A percentile compares a stretch with the other conserved stretches of the same genome.
Evolutionary conservation across 1,140 invertebrate genomes (phyloP).

Genomic region (Neodiprion lecontei): DNA sequence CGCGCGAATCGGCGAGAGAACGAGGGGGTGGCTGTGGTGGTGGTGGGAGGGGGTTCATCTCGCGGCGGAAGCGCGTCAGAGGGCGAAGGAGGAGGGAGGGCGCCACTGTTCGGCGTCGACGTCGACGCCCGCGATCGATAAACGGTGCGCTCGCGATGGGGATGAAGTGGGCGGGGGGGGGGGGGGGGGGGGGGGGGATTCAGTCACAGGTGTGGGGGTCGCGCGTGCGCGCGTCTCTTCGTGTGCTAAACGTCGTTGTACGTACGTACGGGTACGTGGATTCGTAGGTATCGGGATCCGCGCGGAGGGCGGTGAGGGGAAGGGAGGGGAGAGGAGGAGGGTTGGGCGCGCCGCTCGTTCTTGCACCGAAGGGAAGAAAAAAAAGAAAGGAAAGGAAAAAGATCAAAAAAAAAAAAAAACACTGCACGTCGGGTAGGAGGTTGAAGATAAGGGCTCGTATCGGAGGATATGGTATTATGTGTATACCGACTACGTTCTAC

Average conservation of each 20-base stretch:
- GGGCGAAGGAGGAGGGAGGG: constrained; percentile 39
- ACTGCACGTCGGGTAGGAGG: constrained; percentile 16
- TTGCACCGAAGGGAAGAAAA: constrained; percentile 17
- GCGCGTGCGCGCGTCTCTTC: constrained; percentile 13
- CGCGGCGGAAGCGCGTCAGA: constrained; percentile 23
- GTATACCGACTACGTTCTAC: too few species aligned
- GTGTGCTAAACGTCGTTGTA: neutral
- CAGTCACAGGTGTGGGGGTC: constrained; percentile 1
- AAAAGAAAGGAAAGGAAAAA: neutral
- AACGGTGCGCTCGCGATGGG: constrained; percentile 37
- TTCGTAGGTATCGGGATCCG: neutral
- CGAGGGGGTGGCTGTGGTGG: constrained; percentile 29
- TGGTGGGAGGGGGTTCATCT: constrained; percentile 26
- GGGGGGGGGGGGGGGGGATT: constrained; percentile 27
- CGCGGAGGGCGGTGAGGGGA: neutral
- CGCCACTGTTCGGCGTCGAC: constrained; percentile 49
- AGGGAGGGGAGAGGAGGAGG: neutral
- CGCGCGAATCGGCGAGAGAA: constrained; percentile 14
- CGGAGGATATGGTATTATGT: neutral
- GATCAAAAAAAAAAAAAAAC: constrained; percentile 24
- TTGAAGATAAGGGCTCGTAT: neutral
- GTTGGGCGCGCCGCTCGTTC: constrained; percentile 4
- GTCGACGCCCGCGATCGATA: constrained; percentile 51
- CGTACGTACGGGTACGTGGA: neutral
- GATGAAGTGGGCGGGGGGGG: constrained; percentile 29